These are phyloP conservation scores for Protodeltote pygarga DNA, from an alignment of 2,888 invertebrate species.

Conservation along the genomic window DNA sequence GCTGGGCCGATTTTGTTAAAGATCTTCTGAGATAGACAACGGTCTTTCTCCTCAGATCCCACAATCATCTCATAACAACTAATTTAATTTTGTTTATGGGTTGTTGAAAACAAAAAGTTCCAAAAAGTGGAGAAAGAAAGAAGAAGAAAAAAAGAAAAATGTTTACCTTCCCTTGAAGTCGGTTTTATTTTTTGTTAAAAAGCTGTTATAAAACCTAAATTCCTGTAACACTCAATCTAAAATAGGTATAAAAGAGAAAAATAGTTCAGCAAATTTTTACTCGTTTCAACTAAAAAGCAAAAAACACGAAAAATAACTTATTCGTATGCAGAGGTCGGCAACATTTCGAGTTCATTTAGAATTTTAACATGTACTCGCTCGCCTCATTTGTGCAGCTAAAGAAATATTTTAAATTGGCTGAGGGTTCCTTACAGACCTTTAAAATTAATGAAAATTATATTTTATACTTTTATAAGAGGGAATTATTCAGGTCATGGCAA, in stretches of 20 bases:
- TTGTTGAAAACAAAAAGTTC: too few relatives aligned
- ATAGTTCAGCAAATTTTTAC: slow-evolving; percentile 1
- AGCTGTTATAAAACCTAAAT: not conserved
- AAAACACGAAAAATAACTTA: slow-evolving; percentile 22
- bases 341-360: slow-evolving; percentile 45
- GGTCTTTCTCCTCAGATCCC: too few relatives aligned
- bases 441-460: too few relatives aligned
- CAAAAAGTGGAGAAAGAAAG: too few relatives aligned
- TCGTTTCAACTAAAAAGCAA: slow-evolving; percentile 5
- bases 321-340: slow-evolving; percentile 39
- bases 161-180: too few relatives aligned
- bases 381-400: slow-evolving; percentile 13
- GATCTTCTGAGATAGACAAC: too few relatives aligned
- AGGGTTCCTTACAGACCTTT: slow-evolving; percentile 34
- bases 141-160: too few relatives aligned
- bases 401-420: not conserved
- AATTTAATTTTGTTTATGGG: too few relatives aligned
- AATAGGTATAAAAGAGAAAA: not conserved
- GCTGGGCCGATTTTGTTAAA: too few relatives aligned
- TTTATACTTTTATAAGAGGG: not conserved
- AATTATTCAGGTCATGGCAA: too few relatives aligned
- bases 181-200: too few relatives aligned
- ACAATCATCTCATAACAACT: too few relatives aligned
- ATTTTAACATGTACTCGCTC: slow-evolving; percentile 42
- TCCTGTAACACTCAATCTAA: not conserved